phyloP scores from a whole-genome alignment of 2,797 vertebrate genomes.

The Scomberomorus guttatus region DNA sequence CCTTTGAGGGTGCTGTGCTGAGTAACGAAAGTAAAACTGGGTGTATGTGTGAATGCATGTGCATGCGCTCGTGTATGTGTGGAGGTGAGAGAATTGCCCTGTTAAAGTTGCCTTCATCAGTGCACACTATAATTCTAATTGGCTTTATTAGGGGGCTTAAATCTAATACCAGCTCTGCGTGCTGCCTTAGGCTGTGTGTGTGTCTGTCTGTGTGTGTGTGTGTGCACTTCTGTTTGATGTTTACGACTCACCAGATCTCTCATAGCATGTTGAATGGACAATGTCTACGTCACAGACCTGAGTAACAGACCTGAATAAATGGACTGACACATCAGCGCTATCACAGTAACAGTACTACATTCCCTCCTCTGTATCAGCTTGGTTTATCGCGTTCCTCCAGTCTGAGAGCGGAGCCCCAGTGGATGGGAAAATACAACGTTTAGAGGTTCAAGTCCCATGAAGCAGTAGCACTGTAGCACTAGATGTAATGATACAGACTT shows the following conservation, averaged over 20 bases:
- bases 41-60: not conserved
- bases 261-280: constrained; percentile 26
- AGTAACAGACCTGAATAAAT: constrained; percentile 10
- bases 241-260: constrained; percentile 53
- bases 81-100: constrained; percentile 45
- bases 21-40: constrained; percentile 2
- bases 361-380: constrained; percentile 18
- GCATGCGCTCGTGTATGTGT: constrained; percentile 13
- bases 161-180: constrained; percentile 75
- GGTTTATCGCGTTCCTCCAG: constrained; percentile 20
- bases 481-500: constrained; percentile 73
- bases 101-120: constrained; percentile 69
- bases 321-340: constrained; percentile 36
- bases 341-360: constrained; percentile 15
- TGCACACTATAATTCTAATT: constrained; percentile 75
- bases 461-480: constrained; percentile 48
- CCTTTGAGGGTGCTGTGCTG: not conserved
- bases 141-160: constrained; percentile 80
- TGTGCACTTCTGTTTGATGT: constrained; percentile 52
- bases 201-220: constrained; percentile 33
- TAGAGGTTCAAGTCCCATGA: constrained; percentile 66
- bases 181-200: constrained; percentile 56
- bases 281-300: constrained; percentile 56
- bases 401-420: constrained; percentile 33
- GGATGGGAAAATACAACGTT: constrained; percentile 48